A percentile compares a stretch with the other conserved stretches of the same genome.
These are phyloP conservation scores for Drosophila dunni DNA, from an alignment of 1,140 invertebrate genomes.

Conservation along the genomic window DNA sequence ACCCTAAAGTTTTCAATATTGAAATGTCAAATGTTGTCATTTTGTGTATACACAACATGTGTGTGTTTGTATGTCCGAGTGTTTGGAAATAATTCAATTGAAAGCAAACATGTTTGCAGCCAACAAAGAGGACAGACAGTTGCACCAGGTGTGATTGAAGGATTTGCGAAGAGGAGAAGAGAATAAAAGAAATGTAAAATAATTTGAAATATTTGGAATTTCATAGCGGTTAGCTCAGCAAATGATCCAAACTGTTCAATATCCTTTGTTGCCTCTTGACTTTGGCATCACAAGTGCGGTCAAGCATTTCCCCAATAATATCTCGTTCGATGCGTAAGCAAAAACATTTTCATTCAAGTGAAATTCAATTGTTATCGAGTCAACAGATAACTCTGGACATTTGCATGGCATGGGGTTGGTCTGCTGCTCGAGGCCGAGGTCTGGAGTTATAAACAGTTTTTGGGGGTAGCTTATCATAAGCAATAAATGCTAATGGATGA, in stretches of 20 bases:
- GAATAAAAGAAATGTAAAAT: slow-evolving; percentile 23
- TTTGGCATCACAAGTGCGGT: slow-evolving; percentile 67
- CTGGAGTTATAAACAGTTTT: slow-evolving; percentile 23
- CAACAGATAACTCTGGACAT: slow-evolving; percentile 33
- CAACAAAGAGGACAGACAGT: neutral
- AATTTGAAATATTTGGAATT: slow-evolving; percentile 48
- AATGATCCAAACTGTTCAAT: slow-evolving; percentile 34
- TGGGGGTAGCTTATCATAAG: slow-evolving; percentile 67
- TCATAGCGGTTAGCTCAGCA: slow-evolving; percentile 60
- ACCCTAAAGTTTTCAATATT: slow-evolving; percentile 47
- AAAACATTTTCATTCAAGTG: slow-evolving; percentile 58
- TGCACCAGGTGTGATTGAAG: slow-evolving; percentile 64
- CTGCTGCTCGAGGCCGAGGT: neutral
- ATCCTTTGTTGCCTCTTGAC: slow-evolving; percentile 51
- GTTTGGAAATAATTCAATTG: slow-evolving; percentile 51
- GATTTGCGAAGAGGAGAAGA: slow-evolving; percentile 16
- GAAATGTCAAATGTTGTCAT: slow-evolving; percentile 67
- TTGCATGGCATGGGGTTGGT: slow-evolving; percentile 30
- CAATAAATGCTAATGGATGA: slow-evolving; percentile 77
- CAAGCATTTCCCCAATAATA: slow-evolving; percentile 66
- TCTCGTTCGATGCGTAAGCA: slow-evolving; percentile 49
- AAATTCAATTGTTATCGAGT: slow-evolving; percentile 59
- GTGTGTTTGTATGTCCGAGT: slow-evolving; percentile 1
- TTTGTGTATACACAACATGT: slow-evolving; percentile 47
- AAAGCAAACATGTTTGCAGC: slow-evolving; percentile 24